Conservation (phyloP, 2,113 vertebrate species). For the Megatriorchis doriae region DNA sequence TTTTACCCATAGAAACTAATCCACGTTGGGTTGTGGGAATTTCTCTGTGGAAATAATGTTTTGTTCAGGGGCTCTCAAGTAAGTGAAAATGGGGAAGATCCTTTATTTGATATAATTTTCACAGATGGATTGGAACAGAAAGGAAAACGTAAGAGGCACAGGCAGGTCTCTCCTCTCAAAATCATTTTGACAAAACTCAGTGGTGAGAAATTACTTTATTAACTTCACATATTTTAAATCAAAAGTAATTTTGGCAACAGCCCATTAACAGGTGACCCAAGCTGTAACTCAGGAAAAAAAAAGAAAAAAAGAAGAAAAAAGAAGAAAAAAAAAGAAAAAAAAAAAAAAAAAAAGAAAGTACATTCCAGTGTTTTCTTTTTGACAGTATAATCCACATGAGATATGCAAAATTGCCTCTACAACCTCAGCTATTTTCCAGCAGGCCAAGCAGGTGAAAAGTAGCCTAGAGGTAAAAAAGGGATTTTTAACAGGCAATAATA, state of each 20-base stretch:
- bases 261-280: neutral
- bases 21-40: neutral
- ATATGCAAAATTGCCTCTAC: neutral
- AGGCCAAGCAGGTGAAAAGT: neutral
- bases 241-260: slow-evolving; percentile 2
- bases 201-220: neutral
- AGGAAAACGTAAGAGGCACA: neutral
- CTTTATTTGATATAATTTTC: neutral
- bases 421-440: slow-evolving; percentile 20
- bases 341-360: neutral
- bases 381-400: neutral
- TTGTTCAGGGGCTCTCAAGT: neutral
- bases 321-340: neutral
- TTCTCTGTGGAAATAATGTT: neutral
- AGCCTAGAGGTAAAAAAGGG: neutral
- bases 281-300: neutral
- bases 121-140: neutral
- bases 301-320: neutral
- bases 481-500: neutral
- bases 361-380: neutral
- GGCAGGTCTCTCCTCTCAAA: neutral
- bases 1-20: neutral
- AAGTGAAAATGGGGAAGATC: neutral
- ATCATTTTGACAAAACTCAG: neutral
- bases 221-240: slow-evolving; percentile 17